Evolutionary conservation across 2,888 invertebrate genomes (phyloP).

Genomic region (Conops quadrifasciatus): DNA sequence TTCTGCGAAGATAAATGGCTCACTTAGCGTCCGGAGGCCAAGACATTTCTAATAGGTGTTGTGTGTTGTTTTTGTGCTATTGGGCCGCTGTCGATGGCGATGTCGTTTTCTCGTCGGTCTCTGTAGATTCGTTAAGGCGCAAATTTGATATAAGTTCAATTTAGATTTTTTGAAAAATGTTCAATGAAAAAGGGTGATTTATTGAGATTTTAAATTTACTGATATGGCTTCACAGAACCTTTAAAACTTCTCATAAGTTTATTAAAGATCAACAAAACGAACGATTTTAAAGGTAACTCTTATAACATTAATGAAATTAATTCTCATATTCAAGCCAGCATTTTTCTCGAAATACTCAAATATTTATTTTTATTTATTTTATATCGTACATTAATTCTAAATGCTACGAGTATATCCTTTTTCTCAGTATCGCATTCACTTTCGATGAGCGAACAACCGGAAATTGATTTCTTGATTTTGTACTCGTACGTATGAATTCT

Average conservation of each 20-base stretch:
- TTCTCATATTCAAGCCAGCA: constrained; percentile 3
- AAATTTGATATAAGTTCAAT: constrained; percentile 1
- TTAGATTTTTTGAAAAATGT: background rate
- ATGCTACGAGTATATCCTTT: background rate
- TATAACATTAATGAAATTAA: background rate
- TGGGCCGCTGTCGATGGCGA: background rate
- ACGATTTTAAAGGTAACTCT: background rate
- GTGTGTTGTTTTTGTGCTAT: constrained; percentile 38
- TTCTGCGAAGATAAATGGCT: constrained; percentile 64
- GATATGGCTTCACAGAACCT: background rate
- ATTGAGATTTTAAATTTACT: background rate
- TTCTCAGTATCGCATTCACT: background rate
- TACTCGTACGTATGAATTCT: constrained; percentile 29
- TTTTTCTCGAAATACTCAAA: too few species aligned
- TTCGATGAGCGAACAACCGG: constrained; percentile 42
- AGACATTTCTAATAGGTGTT: constrained; percentile 36
- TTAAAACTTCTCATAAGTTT: too few species aligned
- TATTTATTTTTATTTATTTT: background rate
- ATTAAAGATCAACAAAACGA: background rate
- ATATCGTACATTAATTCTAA: too few species aligned
- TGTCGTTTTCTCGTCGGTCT: background rate
- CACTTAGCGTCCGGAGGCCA: constrained; percentile 54
- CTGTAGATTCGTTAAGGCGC: background rate
- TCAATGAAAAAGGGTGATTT: constrained; percentile 1
- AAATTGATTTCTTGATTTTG: constrained; percentile 54